Evolutionary conservation across 2,797 vertebrate genomes (phyloP).

Genomic region (Characodon lateralis): DNA sequence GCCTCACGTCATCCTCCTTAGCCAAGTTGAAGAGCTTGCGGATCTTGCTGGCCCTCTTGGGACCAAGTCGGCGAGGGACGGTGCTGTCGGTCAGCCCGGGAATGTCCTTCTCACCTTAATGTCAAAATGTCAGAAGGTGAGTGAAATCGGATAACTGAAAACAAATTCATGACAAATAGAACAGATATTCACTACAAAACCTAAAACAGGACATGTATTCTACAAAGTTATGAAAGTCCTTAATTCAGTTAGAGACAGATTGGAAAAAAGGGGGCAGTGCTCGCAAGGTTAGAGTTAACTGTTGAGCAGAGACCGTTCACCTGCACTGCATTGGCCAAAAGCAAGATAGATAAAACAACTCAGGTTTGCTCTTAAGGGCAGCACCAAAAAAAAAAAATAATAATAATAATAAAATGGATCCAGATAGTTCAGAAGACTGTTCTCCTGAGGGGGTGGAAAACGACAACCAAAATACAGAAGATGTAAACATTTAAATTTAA

Average conservation of each 20-base stretch:
- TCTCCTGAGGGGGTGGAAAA: not conserved
- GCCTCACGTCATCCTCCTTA: conserved; percentile 96
- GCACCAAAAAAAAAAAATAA: not conserved
- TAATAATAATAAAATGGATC: not conserved
- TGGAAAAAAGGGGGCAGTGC: not conserved
- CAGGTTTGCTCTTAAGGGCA: not conserved
- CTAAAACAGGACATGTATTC: not conserved
- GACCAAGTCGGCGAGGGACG: conserved; percentile 93
- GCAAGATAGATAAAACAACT: not conserved
- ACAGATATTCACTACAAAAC: not conserved
- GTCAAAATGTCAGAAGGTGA: not conserved
- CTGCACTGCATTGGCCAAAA: too few relatives aligned
- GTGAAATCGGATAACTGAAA: not conserved
- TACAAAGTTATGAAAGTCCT: not conserved
- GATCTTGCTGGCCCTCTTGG: conserved; percentile 98
- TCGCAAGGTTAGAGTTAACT: not conserved
- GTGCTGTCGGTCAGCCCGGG: conserved; percentile 97
- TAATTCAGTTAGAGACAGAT: not conserved
- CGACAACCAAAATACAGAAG: not conserved
- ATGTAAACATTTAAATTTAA: not conserved
- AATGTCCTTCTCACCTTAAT: conserved; percentile 94
- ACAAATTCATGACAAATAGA: not conserved
- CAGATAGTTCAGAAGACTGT: not conserved
- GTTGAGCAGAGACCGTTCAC: not conserved
- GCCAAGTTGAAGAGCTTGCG: conserved; percentile 98